Percentiles rank a stretch among this genome's conserved stretches.
These are phyloP conservation scores for Dermatemys mawii DNA, from an alignment of 2,113 vertebrate species.

Conservation along the genomic window DNA sequence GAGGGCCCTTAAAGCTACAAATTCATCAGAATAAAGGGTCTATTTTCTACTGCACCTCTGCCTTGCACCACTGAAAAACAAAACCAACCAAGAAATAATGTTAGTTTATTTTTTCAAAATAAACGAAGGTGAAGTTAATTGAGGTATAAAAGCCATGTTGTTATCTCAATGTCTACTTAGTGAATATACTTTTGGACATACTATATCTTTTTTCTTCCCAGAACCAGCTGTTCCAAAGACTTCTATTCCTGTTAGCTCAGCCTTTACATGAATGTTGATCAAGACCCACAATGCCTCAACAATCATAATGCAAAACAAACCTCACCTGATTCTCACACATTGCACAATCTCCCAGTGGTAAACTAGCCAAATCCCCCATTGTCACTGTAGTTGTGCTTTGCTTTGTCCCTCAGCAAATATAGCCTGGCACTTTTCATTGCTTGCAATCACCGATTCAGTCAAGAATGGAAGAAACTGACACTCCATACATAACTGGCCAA, in stretches of 20 bases:
- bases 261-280: constrained; percentile 62
- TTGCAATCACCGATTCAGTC: constrained; percentile 63
- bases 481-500: constrained; percentile 66
- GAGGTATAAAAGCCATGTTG: constrained; percentile 3
- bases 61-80: constrained; percentile 47
- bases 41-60: constrained; percentile 49
- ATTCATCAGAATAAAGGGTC: constrained; percentile 33
- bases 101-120: constrained; percentile 64
- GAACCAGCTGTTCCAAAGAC: constrained; percentile 54
- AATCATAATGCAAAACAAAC: constrained; percentile 44
- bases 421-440: constrained; percentile 74
- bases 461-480: constrained; percentile 63
- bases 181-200: constrained; percentile 42
- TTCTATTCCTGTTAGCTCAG: constrained; percentile 44
- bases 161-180: constrained; percentile 39
- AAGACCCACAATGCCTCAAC: constrained; percentile 50
- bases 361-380: constrained; percentile 47
- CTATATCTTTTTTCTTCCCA: background rate
- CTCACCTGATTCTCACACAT: constrained; percentile 62
- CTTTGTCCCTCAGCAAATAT: constrained; percentile 44
- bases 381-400: constrained; percentile 76
- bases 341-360: constrained; percentile 75
- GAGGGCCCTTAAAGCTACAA: constrained; percentile 58
- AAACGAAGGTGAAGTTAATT: constrained; percentile 44
- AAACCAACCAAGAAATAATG: constrained; percentile 46